Percentiles rank a stretch among this genome's conserved stretches.
phyloP scores from a whole-genome alignment of 2,113 vertebrate species.

The Sakesphorus luctuosus region DNA sequence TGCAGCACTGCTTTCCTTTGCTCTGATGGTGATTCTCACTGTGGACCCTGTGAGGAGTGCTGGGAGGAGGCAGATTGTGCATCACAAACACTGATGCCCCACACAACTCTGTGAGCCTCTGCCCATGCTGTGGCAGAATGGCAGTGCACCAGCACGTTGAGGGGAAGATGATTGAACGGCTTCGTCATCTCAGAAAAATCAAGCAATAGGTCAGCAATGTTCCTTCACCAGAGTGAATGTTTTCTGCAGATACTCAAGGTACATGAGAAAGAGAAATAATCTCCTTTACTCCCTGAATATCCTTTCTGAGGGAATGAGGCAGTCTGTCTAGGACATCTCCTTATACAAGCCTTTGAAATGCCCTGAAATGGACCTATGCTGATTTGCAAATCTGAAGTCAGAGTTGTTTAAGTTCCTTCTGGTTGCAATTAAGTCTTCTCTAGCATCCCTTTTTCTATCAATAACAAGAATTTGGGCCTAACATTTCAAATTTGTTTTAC shows the following conservation, averaged over 20 bases:
- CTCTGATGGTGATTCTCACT: not conserved
- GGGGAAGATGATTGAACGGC: not conserved
- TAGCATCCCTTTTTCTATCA: not conserved
- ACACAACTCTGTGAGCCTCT: not conserved
- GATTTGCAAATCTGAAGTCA: not conserved
- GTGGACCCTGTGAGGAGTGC: not conserved
- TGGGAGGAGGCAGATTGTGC: not conserved
- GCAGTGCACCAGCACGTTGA: fast-evolving
- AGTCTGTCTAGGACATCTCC: not conserved
- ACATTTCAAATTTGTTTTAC: not conserved
- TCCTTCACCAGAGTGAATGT: not conserved
- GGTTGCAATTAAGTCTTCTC: not conserved
- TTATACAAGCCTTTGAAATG: not conserved
- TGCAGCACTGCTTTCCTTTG: not conserved
- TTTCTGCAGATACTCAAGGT: not conserved
- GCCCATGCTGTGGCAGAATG: fast-evolving
- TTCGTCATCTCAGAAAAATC: not conserved
- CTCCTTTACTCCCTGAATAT: not conserved
- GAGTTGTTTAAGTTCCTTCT: not conserved
- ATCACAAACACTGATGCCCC: fast-evolving
- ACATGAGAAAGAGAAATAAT: not conserved
- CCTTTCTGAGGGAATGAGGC: not conserved
- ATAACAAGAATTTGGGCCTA: not conserved
- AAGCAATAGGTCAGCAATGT: not conserved
- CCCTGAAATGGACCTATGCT: not conserved